phyloP scores from a whole-genome alignment of 2,888 invertebrate species.

The Alloscopus bannaensis region DNA sequence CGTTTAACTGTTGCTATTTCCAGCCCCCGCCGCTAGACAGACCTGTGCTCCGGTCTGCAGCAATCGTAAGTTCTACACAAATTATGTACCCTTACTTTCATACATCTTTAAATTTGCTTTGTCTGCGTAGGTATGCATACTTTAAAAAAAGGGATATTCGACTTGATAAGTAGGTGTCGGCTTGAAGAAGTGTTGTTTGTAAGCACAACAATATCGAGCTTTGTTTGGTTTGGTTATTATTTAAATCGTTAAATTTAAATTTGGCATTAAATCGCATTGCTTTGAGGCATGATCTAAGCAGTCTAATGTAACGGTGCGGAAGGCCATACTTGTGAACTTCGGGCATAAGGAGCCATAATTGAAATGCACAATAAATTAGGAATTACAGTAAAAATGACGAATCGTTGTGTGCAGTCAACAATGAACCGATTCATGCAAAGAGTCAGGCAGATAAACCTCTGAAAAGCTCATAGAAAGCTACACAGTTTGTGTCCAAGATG shows the following conservation, averaged over 20 bases:
- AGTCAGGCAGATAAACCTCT: too few species aligned
- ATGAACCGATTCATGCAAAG: too few species aligned
- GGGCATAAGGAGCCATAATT: too few species aligned
- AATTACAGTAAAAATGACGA: too few species aligned
- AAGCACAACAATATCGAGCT: neutral
- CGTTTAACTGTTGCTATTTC: slow-evolving; percentile 7
- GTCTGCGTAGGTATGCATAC: neutral
- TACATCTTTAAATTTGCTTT: neutral
- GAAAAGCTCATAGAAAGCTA: too few species aligned
- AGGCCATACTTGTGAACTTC: too few species aligned
- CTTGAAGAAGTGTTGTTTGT: neutral
- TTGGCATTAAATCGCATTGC: too few species aligned
- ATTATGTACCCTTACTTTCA: neutral
- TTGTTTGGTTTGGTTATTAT: neutral
- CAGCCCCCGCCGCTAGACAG: slow-evolving; percentile 58
- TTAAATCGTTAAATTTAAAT: neutral
- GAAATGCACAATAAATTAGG: too few species aligned
- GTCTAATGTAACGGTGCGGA: too few species aligned
- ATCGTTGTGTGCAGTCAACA: too few species aligned
- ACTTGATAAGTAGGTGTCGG: neutral
- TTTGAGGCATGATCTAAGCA: too few species aligned
- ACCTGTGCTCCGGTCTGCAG: slow-evolving; percentile 61
- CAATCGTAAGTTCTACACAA: slow-evolving; percentile 53
- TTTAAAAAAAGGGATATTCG: neutral
- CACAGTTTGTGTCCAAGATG: too few species aligned